Conservation (phyloP, 1,140 invertebrate species). For the Bombus fervidus region DNA sequence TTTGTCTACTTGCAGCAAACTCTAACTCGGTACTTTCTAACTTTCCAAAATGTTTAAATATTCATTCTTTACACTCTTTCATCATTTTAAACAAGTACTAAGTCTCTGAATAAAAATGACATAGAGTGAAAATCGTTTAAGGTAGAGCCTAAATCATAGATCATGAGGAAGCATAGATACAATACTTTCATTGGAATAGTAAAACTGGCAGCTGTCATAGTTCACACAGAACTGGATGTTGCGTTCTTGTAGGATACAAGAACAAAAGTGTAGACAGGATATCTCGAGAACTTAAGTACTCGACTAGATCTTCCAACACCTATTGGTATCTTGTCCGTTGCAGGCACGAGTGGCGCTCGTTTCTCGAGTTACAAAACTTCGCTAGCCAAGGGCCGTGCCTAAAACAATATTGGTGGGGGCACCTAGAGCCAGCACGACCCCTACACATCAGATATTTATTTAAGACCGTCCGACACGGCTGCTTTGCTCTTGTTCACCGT, state of each 20-base stretch:
- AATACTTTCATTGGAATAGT: not conserved
- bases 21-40: not conserved
- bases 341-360: conserved; percentile 62
- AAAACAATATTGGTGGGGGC: conserved; percentile 74
- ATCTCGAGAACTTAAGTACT: conserved; percentile 33
- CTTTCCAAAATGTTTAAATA: not conserved
- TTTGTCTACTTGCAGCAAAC: not conserved
- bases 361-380: conserved; percentile 73
- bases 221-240: conserved; percentile 1
- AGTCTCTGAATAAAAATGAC: not conserved
- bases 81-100: not conserved
- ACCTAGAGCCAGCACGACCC: conserved; percentile 17
- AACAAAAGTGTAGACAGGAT: conserved; percentile 31
- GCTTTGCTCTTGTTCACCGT: conserved; percentile 65
- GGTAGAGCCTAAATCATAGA: not conserved
- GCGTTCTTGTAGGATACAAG: not conserved
- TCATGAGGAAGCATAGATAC: not conserved
- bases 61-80: not conserved
- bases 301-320: conserved; percentile 52
- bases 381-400: conserved; percentile 60
- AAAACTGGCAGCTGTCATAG: conserved; percentile 9
- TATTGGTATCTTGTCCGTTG: conserved; percentile 38
- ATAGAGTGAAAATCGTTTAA: not conserved
- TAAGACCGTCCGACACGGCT: conserved; percentile 66
- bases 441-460: conserved; percentile 75